Evolutionary conservation across 2,113 vertebrate genomes (phyloP).

Genomic region (Noctilio leporinus): DNA sequence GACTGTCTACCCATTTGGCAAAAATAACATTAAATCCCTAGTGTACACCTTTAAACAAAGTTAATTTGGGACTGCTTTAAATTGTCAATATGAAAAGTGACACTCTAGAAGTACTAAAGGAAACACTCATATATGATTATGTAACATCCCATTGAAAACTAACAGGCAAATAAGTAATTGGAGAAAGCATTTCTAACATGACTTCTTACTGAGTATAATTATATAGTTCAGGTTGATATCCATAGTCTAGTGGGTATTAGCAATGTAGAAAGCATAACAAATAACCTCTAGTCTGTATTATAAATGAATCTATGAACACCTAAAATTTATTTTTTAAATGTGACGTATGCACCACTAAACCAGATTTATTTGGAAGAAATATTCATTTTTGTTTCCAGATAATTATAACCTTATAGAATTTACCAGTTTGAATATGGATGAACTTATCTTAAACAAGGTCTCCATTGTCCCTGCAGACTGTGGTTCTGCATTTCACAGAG

Average conservation of each 20-base stretch:
- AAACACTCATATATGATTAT: neutral
- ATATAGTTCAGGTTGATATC: neutral
- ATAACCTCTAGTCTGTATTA: neutral
- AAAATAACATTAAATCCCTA: neutral
- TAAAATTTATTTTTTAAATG: slow-evolving; percentile 14
- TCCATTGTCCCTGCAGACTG: neutral
- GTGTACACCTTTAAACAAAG: neutral
- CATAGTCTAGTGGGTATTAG: neutral
- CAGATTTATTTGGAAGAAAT: slow-evolving; percentile 20
- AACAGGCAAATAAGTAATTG: neutral
- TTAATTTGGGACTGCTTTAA: slow-evolving; percentile 25
- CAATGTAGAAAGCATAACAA: neutral
- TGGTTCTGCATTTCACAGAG: neutral
- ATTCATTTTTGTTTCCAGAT: neutral
- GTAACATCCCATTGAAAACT: neutral
- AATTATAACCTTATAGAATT: neutral
- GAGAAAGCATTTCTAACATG: neutral
- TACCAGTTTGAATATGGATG: neutral
- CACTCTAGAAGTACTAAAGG: neutral
- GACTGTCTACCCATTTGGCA: neutral
- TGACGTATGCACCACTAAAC: neutral
- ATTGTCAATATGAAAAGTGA: slow-evolving; percentile 27
- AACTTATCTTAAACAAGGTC: neutral
- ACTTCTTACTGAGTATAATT: neutral
- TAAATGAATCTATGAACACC: neutral